Evolutionary conservation across 30 jellyfish, hydroid and myxozoan genomes (phyloP), one percentile per base, ranked within the genome.

Genomic region (Pelagia noctiluca): DNA sequence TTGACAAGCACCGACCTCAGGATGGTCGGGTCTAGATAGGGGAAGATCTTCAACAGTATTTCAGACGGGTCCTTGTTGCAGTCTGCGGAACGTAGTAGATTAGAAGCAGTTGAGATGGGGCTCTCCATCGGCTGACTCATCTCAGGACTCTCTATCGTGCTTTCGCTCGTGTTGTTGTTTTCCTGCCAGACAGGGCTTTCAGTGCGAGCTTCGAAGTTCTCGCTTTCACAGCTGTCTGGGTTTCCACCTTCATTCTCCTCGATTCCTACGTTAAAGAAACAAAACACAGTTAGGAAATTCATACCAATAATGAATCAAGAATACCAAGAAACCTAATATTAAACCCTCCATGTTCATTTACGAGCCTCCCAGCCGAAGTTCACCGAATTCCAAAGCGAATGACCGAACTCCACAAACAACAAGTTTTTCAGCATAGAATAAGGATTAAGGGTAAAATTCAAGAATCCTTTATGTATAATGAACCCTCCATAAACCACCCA

Each of bases 11-110:
- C 96, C 12, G 96, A 77, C 1, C 91, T 73, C 79, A 87, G 69
- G 22, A 87, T 88, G 28, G 42, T 68, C 18, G 88, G 90, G 48
- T 87, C 96, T 76, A 87, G 48, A 38, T 87, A 87, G 0, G 96
- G 96, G 60, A 87, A 87, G 7, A 87, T 87, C 85, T 87, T 87
- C 74, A 67, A 16, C 0, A 87, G 83, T 16, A 87, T 77, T 8
- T 87, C 96, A 0, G 78, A 69, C 52, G 96, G 96, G 46, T 87
- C 88, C 30, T 68, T 72, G 94, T 85, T 75, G 8, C 72, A 10
- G 13, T 72, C 85, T n/a, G 92, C 37, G 0, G 80, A 18, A 18
- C 80, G 54, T 46, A 25, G 28, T 22, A 82, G 82, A 4, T 48
- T 21, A 13, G 82, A 24, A 67, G 92, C 21, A 8, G 66, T 63